Evolutionary conservation across 2,888 invertebrate species (phyloP), one percentile per base, ranked within the genome.

Genomic region (Cetonia aurata): DNA sequence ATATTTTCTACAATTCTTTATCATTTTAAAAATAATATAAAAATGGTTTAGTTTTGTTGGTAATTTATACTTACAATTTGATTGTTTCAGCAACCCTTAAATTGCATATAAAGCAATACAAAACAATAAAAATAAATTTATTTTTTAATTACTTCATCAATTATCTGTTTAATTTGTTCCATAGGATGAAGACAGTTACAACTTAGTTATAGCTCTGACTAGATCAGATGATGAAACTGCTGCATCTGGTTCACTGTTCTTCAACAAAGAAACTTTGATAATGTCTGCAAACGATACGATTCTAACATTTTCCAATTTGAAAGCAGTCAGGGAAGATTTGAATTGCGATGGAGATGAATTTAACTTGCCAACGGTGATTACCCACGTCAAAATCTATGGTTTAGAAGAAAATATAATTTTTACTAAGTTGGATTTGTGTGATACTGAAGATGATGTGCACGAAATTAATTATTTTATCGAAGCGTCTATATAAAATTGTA

Each of bases 311-410:
- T 17, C 15, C 1, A 72, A 72, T 37, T 41, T 73, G 37, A 1
- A 31, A 1, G 55, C 33, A 6, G 67, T 42, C 25, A 25, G 59
- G 42, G 59, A 50, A 6, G 72, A 71, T 46, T 37, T 72, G 10
- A 13, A 15, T 0, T 74, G 72, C 33, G 33, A 15, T n/a, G 69
- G 59, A 19, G 19, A n/a, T 1, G 6, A 1, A 42, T 6, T 6
- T 37, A 41, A 25, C 3, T 48, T 56, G 25, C 74, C 72, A 44
- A 65, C 9, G 17, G 1, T 59, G 25, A 66, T 74, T 0, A 69
- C 67, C 50, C 70, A n/a, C 25, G 48, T 59, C 9, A 46, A 19
- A 13, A 62, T 74, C 56, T 74, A 72, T 37, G 74, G 74, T 3
- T 9, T 73, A 9, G 12, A 65, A 4, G 59, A 53, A 9, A 13